Base-by-base conservation (phyloP, 1,140 invertebrate genomes). In the Drosophila repleta region DNA sequence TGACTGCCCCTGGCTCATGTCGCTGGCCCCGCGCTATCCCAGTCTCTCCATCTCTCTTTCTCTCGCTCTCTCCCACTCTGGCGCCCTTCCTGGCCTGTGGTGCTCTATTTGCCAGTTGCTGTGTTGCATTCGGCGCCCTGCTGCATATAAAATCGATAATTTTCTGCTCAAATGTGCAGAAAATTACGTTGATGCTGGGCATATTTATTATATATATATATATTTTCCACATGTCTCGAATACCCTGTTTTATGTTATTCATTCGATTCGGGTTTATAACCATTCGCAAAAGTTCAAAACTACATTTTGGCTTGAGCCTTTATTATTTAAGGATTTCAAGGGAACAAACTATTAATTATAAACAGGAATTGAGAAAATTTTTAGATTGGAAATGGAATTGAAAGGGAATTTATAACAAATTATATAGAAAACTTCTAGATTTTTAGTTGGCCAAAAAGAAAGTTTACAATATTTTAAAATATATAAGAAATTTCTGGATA, bases 121-220 rank as follows among this genome's bases (percentile, higher is more conserved):
- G 76, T 81, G 80, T 81, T 85, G 82, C 81, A 88, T 72, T 82
- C 61, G 64, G 58, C 65, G 61, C 51, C 52, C 66, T 76, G 53
- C 60, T 79, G 73, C 73, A 87, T 88, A 67, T 82, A 87, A 88
- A 88, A 88, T 88, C 83, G 79, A 88, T 88, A 88, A 88, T 88
- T 88, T 88, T 88, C 83, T 72, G 83, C 83, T 88, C 83, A 88
- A 88, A 88, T 88, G 83, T 88, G 83, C 83, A 65, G 83, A 88
- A 88, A 88, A 88, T 88, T 88, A 72, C 83, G 75, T 87, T 87
- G 75, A 75, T 75, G 75, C 65, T 71, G 49, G 48, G 70, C 70
- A 69, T 51, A 75, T 69, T 55, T 62, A 68, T 61, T 56, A 56
- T 61, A 60, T 68, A 61, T 37, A 41, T 41, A 35, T 35, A 35